Percentiles rank a stretch among this genome's conserved stretches.
Conservation (phyloP, 2,113 vertebrate genomes). For the Podilymbus podiceps region DNA sequence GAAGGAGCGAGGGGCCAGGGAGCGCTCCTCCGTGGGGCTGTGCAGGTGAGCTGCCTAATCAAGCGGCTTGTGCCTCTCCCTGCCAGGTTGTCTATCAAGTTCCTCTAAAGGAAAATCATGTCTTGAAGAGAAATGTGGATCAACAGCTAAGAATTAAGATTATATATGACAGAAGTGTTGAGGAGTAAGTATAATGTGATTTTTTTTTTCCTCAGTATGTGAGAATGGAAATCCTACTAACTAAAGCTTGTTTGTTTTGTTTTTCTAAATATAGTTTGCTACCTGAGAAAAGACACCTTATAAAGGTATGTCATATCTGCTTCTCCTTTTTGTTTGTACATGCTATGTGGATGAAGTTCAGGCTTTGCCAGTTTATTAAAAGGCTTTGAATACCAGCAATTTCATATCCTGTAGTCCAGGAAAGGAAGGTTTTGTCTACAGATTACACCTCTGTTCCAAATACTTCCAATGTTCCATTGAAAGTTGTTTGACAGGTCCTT, state of each 20-base stretch:
- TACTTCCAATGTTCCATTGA: neutral
- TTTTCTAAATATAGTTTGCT: slow-evolving; percentile 74
- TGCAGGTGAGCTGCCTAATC: accelerated
- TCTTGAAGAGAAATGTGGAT: slow-evolving; percentile 85
- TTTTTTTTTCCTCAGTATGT: neutral
- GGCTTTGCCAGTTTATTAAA: neutral
- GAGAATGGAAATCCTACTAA: neutral
- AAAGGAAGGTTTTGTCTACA: neutral
- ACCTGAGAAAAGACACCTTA: slow-evolving; percentile 85
- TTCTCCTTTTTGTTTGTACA: accelerated
- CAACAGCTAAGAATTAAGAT: slow-evolving; percentile 88
- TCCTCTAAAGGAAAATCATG: slow-evolving; percentile 79
- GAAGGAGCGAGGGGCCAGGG: neutral
- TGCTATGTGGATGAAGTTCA: neutral
- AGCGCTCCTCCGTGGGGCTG: accelerated
- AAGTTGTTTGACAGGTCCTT: neutral
- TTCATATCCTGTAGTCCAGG: neutral
- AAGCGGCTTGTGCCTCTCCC: neutral
- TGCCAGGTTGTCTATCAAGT: slow-evolving; percentile 86
- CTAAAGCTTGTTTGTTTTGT: neutral
- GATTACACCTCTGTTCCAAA: neutral
- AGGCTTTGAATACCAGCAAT: neutral
- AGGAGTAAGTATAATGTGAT: slow-evolving; percentile 78
- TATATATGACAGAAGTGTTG: slow-evolving; percentile 88
- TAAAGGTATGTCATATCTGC: slow-evolving; percentile 81